Conservation (phyloP, 2,888 invertebrate species). For the Hetaerina titia region DNA sequence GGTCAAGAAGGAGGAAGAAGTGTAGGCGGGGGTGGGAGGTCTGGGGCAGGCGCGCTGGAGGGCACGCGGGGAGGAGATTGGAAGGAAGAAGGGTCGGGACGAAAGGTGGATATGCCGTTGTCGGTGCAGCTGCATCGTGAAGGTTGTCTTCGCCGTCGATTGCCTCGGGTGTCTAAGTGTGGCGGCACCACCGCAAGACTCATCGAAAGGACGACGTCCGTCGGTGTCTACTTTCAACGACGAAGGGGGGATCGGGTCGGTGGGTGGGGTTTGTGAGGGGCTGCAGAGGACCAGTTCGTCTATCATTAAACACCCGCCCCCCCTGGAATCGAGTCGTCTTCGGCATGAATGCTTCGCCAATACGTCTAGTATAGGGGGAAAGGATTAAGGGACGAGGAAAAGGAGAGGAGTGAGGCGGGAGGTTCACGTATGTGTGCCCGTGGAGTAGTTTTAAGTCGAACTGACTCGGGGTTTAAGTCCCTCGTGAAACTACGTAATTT, state of each 20-base stretch:
- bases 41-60: not conserved
- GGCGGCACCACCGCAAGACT: constrained; percentile 39
- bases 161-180: constrained; percentile 49
- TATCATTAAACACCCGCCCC: constrained; percentile 15
- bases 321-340: constrained; percentile 15
- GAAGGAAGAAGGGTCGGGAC: not conserved
- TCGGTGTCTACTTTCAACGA: constrained; percentile 43
- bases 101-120: not conserved
- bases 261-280: not conserved
- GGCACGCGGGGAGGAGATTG: not conserved
- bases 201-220: not conserved
- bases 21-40: not conserved
- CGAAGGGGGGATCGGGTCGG: not conserved
- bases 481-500: not conserved
- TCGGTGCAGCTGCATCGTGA: constrained; percentile 50
- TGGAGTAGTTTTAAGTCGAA: not conserved
- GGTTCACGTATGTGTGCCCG: not conserved
- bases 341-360: not conserved
- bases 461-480: not conserved
- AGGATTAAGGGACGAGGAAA: not conserved
- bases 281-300: constrained; percentile 30
- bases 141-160: constrained; percentile 31
- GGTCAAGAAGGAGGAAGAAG: not conserved
- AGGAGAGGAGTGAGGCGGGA: not conserved
- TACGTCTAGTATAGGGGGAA: not conserved